These are phyloP conservation scores for Antrozous pallidus DNA, from an alignment of 2,797 vertebrate species.

Conservation along the genomic window DNA sequence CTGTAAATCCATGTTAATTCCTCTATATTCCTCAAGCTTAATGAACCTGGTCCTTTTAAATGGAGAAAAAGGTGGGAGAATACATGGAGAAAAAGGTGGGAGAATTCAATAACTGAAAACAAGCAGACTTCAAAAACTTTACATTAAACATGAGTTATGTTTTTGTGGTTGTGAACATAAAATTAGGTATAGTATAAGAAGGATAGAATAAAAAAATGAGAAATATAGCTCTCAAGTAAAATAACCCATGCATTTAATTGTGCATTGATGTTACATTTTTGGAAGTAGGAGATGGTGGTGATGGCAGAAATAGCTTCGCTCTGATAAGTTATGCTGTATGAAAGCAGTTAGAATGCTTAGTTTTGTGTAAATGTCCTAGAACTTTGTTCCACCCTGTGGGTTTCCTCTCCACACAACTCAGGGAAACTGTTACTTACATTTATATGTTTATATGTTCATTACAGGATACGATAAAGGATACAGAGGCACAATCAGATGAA, in stretches of 20 bases:
- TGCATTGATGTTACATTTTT: background rate
- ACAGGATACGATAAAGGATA: background rate
- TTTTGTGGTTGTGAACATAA: background rate
- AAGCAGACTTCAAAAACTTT: background rate
- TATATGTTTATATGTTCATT: background rate
- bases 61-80: background rate
- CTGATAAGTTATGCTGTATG: background rate
- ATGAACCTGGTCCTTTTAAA: background rate
- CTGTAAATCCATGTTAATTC: background rate
- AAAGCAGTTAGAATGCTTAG: background rate
- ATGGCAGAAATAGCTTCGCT: background rate
- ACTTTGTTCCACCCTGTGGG: background rate
- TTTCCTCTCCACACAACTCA: background rate
- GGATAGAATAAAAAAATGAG: background rate
- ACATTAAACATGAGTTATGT: background rate
- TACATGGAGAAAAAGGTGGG: background rate
- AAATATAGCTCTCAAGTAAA: background rate
- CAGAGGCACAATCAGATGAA: background rate
- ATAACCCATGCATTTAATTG: background rate
- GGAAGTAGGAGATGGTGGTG: background rate
- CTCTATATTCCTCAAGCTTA: constrained; percentile 17
- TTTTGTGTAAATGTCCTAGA: background rate
- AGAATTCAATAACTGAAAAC: background rate
- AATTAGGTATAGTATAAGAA: background rate
- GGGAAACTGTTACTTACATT: background rate